Conservation (phyloP, 2,797 vertebrate genomes). For the Anabas testudineus region DNA sequence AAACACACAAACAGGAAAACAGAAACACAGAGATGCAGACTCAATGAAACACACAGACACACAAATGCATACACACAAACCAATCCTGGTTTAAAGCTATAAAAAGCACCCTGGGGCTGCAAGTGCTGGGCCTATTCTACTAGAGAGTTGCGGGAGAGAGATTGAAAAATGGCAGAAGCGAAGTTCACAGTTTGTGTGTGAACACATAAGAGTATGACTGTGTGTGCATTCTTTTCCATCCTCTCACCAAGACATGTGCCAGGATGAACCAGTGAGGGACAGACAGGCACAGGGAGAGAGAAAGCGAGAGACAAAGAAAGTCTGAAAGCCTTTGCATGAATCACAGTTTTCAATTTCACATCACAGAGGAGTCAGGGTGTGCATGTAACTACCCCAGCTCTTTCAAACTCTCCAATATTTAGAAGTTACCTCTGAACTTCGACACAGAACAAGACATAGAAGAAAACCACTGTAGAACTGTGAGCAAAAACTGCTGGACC, state of each 20-base stretch:
- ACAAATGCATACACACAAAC: slow-evolving; percentile 42
- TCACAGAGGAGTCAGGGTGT: slow-evolving; percentile 50
- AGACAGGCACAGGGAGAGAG: slow-evolving; percentile 17
- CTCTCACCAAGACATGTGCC: slow-evolving; percentile 32
- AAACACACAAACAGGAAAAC: background rate
- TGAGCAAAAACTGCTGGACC: slow-evolving; percentile 55
- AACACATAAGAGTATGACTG: background rate
- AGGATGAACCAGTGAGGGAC: slow-evolving; percentile 8
- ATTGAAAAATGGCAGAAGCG: slow-evolving; percentile 44
- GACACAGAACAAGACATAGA: slow-evolving; percentile 27
- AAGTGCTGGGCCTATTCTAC: slow-evolving; percentile 31
- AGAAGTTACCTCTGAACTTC: slow-evolving; percentile 38
- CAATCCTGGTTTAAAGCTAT: slow-evolving; percentile 52
- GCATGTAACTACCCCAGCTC: slow-evolving; percentile 29
- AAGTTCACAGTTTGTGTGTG: slow-evolving; percentile 31
- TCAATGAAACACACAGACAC: slow-evolving; percentile 30
- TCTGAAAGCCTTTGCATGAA: slow-evolving; percentile 55
- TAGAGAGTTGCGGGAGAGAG: slow-evolving; percentile 36
- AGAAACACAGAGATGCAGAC: slow-evolving; percentile 30
- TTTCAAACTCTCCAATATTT: slow-evolving; percentile 50
- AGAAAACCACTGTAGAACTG: slow-evolving; percentile 46
- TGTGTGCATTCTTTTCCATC: slow-evolving; percentile 43
- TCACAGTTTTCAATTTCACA: slow-evolving; percentile 60
- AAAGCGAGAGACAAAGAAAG: slow-evolving; percentile 18
- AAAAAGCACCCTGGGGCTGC: slow-evolving; percentile 47